These are phyloP conservation scores for Corydoras maculifer DNA, from an alignment of 2,113 vertebrate species.

Conservation along the genomic window DNA sequence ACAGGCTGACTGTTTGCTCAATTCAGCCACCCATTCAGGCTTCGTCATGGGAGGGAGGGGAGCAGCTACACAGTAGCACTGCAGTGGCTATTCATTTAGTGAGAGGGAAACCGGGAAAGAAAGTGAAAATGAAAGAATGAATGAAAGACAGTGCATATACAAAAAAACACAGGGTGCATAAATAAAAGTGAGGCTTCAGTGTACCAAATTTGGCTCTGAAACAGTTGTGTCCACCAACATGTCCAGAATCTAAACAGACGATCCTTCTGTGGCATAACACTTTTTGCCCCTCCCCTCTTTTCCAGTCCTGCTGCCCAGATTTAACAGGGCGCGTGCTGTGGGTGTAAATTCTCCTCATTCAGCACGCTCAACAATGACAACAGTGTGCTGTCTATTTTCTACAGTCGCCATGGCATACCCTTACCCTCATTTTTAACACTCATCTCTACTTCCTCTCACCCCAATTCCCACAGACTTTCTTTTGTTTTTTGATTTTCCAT, in stretches of 20 bases:
- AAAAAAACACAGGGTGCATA: constrained; percentile 45
- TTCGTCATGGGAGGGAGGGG: constrained; percentile 38
- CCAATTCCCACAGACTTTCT: constrained; percentile 18
- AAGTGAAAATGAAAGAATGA: constrained; percentile 34
- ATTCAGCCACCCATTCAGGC: constrained; percentile 66
- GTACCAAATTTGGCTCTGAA: constrained; percentile 61
- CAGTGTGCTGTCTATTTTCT: constrained; percentile 41
- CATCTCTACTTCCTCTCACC: constrained; percentile 15
- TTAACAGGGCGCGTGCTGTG: constrained; percentile 63
- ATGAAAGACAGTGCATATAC: constrained; percentile 24
- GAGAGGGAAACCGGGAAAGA: constrained; percentile 40
- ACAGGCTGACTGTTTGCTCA: constrained; percentile 76
- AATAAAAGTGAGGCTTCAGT: constrained; percentile 60
- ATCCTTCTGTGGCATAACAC: constrained; percentile 41
- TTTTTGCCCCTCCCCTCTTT: constrained; percentile 51
- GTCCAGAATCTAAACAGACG: constrained; percentile 56
- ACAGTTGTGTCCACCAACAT: constrained; percentile 57
- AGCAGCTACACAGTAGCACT: constrained; percentile 57
- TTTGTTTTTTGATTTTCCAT: constrained; percentile 2
- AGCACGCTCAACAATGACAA: constrained; percentile 58
- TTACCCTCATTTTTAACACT: constrained; percentile 40
- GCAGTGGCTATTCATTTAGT: constrained; percentile 65
- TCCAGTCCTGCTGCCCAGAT: constrained; percentile 45
- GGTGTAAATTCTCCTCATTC: constrained; percentile 67
- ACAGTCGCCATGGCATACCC: constrained; percentile 35